phyloP scores from a whole-genome alignment of 1,140 invertebrate species.

The Aphaenogaster rudis region DNA sequence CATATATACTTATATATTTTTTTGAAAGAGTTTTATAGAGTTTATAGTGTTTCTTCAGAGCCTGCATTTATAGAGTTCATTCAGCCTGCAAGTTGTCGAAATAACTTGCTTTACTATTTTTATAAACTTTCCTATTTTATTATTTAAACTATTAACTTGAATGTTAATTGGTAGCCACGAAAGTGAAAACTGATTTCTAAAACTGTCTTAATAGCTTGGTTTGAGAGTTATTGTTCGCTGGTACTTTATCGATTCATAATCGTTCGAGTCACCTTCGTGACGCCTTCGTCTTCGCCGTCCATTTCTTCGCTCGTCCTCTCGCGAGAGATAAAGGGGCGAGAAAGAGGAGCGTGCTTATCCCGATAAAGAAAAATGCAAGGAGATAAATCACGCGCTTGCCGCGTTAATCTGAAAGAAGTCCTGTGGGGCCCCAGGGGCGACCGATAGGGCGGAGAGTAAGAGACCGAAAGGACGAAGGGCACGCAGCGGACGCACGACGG shows the following conservation, averaged over 20 bases:
- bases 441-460: conserved; percentile 2
- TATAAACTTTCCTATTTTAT: background rate
- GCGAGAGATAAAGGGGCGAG: conserved; percentile 21
- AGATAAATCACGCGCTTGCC: conserved; percentile 53
- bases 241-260: background rate
- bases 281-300: background rate
- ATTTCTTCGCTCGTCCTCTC: conserved; percentile 7
- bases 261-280: background rate
- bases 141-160: background rate
- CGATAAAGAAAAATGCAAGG: conserved; percentile 43
- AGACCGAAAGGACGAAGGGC: conserved; percentile 49
- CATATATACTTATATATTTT: background rate
- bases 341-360: conserved; percentile 21
- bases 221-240: background rate
- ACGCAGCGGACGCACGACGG: conserved; percentile 21
- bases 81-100: background rate
- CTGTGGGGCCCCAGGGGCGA: background rate
- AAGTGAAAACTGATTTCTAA: background rate
- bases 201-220: background rate
- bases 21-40: too few relatives aligned
- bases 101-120: background rate
- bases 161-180: background rate
- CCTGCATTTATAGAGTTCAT: background rate
- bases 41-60: too few relatives aligned
- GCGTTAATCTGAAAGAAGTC: conserved; percentile 52